Conservation (phyloP, 2,888 invertebrate species). For the Stenodema calcarata region DNA sequence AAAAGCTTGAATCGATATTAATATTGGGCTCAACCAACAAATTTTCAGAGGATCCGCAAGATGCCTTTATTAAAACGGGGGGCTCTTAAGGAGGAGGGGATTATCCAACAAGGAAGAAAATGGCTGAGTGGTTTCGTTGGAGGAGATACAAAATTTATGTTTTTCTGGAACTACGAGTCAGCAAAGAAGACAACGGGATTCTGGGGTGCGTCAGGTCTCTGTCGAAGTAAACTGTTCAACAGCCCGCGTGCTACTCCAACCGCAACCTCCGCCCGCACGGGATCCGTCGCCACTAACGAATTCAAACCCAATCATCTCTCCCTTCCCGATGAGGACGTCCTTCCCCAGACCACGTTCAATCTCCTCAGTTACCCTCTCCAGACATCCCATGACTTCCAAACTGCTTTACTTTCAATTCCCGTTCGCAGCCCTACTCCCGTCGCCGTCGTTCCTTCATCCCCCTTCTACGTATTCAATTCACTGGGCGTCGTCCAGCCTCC, state of each 20-base stretch:
- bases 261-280: neutral
- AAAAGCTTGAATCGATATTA: no score
- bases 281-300: slow-evolving; percentile 1
- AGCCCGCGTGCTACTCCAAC: neutral
- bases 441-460: neutral
- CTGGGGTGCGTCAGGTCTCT: neutral
- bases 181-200: neutral
- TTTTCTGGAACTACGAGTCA: no score
- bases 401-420: neutral
- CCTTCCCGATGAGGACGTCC: neutral
- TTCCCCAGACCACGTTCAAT: neutral
- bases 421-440: neutral
- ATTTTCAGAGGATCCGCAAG: no score
- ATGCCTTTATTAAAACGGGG: no score
- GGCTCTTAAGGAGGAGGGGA: no score
- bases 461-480: neutral
- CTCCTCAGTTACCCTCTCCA: neutral
- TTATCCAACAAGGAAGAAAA: no score
- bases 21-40: no score
- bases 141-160: no score
- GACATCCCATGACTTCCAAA: neutral
- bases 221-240: neutral
- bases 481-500: neutral
- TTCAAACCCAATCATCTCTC: slow-evolving; percentile 31
- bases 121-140: no score